Evolutionary conservation across 2,888 invertebrate species (phyloP).

Genomic region (Meandrusa payeni): DNA sequence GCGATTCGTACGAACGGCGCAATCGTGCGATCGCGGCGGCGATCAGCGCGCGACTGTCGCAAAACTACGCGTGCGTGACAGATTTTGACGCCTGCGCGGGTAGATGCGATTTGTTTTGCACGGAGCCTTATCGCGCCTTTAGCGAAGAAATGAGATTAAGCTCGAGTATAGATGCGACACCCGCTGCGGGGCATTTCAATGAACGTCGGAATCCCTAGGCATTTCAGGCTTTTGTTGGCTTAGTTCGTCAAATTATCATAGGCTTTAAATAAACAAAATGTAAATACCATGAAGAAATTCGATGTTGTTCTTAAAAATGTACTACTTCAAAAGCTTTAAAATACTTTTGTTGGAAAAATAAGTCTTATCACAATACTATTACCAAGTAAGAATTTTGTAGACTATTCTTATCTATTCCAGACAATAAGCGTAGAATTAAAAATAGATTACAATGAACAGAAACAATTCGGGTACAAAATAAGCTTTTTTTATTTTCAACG

Average conservation of each 20-base stretch:
- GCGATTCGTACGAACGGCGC: slow-evolving; percentile 41
- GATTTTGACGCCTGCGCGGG: slow-evolving; percentile 60
- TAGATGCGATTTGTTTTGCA: slow-evolving; percentile 68
- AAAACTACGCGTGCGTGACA: slow-evolving; percentile 55
- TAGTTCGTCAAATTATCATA: slow-evolving; percentile 36
- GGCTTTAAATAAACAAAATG: slow-evolving; percentile 21
- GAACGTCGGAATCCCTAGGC: slow-evolving; percentile 49
- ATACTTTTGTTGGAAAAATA: background rate
- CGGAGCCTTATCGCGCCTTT: slow-evolving; percentile 41
- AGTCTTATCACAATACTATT: no score
- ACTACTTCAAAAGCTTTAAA: background rate
- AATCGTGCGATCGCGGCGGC: slow-evolving; percentile 50
- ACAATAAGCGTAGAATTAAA: no score
- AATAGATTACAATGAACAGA: no score
- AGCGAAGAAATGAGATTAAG: slow-evolving; percentile 64
- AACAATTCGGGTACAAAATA: no score
- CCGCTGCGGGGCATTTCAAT: slow-evolving; percentile 57
- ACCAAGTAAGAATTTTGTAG: no score
- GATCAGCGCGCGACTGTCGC: slow-evolving; percentile 67
- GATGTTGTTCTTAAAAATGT: background rate
- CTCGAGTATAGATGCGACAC: slow-evolving; percentile 56
- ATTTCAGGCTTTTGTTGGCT: slow-evolving; percentile 51
- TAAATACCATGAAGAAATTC: slow-evolving; percentile 2
- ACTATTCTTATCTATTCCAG: no score
- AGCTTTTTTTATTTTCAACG: no score